Percentiles rank a stretch among this genome's conserved stretches.
These are phyloP conservation scores for Phocides pigmalion DNA, from an alignment of 1,140 invertebrate genomes.

Conservation along the genomic window DNA sequence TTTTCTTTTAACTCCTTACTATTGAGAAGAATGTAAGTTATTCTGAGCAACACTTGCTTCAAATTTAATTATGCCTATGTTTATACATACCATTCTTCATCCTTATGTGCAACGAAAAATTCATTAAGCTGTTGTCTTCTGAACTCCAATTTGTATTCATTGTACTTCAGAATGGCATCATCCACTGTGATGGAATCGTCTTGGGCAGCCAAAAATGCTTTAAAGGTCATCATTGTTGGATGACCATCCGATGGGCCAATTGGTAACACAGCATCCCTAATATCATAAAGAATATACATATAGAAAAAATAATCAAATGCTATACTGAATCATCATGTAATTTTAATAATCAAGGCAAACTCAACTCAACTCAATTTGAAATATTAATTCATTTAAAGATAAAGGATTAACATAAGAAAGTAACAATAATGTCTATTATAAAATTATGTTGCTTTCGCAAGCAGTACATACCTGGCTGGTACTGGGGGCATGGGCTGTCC, in stretches of 20 bases:
- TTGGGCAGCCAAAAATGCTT: constrained; percentile 97
- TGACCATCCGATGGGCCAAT: constrained; percentile 87
- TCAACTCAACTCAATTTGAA: no score
- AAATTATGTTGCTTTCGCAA: not conserved
- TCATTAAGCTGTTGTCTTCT: constrained; percentile 98
- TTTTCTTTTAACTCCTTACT: no score
- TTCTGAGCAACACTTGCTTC: no score
- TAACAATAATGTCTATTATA: no score
- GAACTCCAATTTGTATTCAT: constrained; percentile 99
- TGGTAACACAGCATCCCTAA: constrained; percentile 77
- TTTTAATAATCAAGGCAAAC: no score
- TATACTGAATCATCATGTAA: no score
- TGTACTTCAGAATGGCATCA: constrained; percentile 98
- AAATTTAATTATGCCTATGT: no score
- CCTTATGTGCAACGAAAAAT: constrained; percentile 99
- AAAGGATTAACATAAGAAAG: no score
- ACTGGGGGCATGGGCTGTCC: constrained; percentile 78
- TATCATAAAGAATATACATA: constrained; percentile 33
- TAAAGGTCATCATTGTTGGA: constrained; percentile 98
- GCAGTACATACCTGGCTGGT: constrained; percentile 67
- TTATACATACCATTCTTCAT: constrained; percentile 97
- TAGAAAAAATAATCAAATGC: no score
- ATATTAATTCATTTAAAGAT: no score
- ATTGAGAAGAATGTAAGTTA: no score
- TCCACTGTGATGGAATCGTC: constrained; percentile 99